Evolutionary conservation across 2,113 vertebrate genomes (phyloP), one percentile per base, ranked within the genome.

Genomic region (Herpetotheres cachinnans): DNA sequence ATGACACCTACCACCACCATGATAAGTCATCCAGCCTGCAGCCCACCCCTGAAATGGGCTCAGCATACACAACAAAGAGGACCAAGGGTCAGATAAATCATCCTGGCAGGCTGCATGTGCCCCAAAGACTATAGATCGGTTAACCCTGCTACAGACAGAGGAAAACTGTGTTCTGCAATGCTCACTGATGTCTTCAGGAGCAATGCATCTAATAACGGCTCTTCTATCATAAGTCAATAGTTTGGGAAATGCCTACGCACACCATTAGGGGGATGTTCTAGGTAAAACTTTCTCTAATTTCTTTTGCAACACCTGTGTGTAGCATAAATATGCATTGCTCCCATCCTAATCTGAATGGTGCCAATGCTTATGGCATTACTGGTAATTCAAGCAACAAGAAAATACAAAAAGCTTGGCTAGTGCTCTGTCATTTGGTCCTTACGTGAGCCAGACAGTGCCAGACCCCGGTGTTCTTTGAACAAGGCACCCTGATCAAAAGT

Each of bases 201-300:
- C 1, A 4, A 38, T 17, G 11, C 32, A 34, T 11, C 61, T 27
- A 13, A 2, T 7, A 55, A 25, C 25, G 77, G 47, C 24, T 82
- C 18, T 73, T 78, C 50, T 77, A 3, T 42, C 21, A 1, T 4
- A 27, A 50, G 9, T 13, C 19, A 54, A 2, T 4, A 58, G 32
- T 12, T n/a, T 56, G 44, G 30, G 32, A 83, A 66, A 56, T 32
- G 8, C 11, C 24, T 24, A 2, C 21, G 8, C 11, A 20, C 17
- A 32, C 13, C 1, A 0, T 40, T 11, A 63, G 47, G 26, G 29
- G 27, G 17, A n/a, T 1, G 3, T 44, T 78, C 0, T 3, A 36
- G 38, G 9, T 52, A 61, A 76, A 94, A 25, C 3, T 36, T 63
- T 22, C 26, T n/a, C 25, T 6, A 3, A 52, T 66, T 84, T 26